Percentiles rank a stretch among this genome's conserved stretches.
These are phyloP conservation scores for Aurelia sp. DNA, from an alignment of 30 jellyfish, hydroid and myxozoan genomes.

Conservation along the genomic window DNA sequence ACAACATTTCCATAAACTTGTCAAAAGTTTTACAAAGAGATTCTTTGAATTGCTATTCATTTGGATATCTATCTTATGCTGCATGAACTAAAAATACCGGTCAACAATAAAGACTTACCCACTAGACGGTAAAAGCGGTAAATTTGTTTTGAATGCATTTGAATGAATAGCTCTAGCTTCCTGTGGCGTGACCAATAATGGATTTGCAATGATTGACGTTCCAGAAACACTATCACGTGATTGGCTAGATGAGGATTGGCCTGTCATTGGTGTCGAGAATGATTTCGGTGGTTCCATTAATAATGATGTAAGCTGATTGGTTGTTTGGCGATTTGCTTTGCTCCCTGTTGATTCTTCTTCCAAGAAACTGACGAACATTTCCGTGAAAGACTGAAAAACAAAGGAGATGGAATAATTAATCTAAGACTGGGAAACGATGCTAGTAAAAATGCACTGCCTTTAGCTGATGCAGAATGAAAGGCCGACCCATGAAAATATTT, in stretches of 20 bases:
- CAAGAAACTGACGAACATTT: slow-evolving; percentile 87
- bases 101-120: slow-evolving; percentile 3
- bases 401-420: too few relatives aligned
- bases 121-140: slow-evolving; percentile 31
- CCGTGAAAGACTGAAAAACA: slow-evolving; percentile 84
- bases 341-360: slow-evolving; percentile 86
- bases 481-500: too few relatives aligned
- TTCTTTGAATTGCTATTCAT: too few relatives aligned
- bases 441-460: too few relatives aligned
- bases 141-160: slow-evolving; percentile 36
- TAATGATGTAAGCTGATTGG: slow-evolving; percentile 69
- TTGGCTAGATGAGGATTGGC: slow-evolving; percentile 2
- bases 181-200: slow-evolving; percentile 55
- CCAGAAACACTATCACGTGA: not conserved
- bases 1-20: too few relatives aligned
- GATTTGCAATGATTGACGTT: slow-evolving; percentile 27
- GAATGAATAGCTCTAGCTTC: slow-evolving; percentile 55
- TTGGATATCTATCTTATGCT: too few relatives aligned
- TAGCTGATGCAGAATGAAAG: too few relatives aligned
- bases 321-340: slow-evolving; percentile 57
- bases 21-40: too few relatives aligned
- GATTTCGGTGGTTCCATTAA: slow-evolving; percentile 56
- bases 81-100: not conserved
- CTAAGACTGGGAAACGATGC: too few relatives aligned
- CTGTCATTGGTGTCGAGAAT: slow-evolving; percentile 5